Percentiles rank a stretch among this genome's conserved stretches.
phyloP scores from a whole-genome alignment of 2,797 vertebrate genomes.

The Moxostoma hubbsi region DNA sequence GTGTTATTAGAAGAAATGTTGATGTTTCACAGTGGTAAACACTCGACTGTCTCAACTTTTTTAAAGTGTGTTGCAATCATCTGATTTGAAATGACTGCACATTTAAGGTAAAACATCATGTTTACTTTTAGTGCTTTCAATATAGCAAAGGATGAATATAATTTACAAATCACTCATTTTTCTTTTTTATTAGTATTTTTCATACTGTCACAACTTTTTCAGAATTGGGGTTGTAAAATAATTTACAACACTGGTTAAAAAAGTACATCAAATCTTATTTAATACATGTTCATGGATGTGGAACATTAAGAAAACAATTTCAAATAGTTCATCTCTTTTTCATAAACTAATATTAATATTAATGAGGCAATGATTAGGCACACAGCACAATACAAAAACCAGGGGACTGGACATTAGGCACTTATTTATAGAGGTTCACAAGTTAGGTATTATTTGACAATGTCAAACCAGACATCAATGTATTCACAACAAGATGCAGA shows the following conservation, averaged over 20 bases:
- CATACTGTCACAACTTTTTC: too few species aligned
- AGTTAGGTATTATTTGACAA: constrained; percentile 4
- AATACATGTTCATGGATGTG: neutral
- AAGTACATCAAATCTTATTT: constrained; percentile 33
- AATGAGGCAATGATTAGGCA: constrained; percentile 19
- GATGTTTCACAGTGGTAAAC: too few species aligned
- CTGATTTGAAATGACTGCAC: too few species aligned
- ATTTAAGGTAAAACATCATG: too few species aligned
- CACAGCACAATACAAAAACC: constrained; percentile 27
- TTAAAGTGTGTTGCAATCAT: too few species aligned
- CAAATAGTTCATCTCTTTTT: neutral
- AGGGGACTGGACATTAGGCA: constrained; percentile 37
- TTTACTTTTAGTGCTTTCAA: too few species aligned
- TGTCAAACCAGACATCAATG: constrained; percentile 13
- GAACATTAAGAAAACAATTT: constrained; percentile 30
- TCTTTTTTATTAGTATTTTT: neutral
- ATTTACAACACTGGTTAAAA: neutral
- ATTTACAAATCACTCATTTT: too few species aligned
- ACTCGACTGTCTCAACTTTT: too few species aligned
- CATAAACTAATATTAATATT: constrained; percentile 5
- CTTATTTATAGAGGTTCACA: constrained; percentile 41
- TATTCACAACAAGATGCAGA: constrained; percentile 3
- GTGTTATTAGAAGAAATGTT: too few species aligned
- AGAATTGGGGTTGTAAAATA: neutral
- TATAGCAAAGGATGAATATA: too few species aligned